phyloP scores from a whole-genome alignment of 1,140 invertebrate genomes.

The Ceratina calcarata region DNA sequence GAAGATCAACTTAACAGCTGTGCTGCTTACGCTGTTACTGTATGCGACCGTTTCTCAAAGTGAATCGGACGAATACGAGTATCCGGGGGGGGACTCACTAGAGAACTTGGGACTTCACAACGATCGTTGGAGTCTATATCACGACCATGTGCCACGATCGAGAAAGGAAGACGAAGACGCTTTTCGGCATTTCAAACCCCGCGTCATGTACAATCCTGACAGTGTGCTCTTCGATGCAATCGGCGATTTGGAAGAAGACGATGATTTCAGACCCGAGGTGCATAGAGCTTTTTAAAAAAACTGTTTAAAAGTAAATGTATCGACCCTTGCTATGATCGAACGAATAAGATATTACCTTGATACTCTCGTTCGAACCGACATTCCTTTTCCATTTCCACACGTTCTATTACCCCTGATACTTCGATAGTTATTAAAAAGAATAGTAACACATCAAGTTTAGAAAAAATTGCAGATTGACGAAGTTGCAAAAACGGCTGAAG shows the following conservation, averaged over 20 bases:
- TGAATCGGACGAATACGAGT: neutral
- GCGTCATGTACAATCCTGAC: neutral
- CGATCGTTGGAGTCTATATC: too few species aligned
- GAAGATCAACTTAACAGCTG: conserved; percentile 10
- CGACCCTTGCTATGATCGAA: too few species aligned
- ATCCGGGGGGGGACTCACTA: too few species aligned
- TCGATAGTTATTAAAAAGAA: neutral
- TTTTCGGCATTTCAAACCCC: neutral
- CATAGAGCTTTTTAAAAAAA: too few species aligned
- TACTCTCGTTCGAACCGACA: too few species aligned
- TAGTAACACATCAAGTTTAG: neutral
- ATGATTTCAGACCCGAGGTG: conserved; percentile 62
- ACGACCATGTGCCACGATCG: too few species aligned
- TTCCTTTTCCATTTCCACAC: too few species aligned
- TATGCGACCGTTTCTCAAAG: neutral
- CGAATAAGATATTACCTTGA: too few species aligned
- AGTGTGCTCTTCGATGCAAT: conserved; percentile 58
- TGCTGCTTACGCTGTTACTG: conserved; percentile 43
- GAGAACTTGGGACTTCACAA: too few species aligned
- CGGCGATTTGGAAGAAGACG: conserved; percentile 64
- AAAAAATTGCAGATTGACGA: conserved; percentile 65
- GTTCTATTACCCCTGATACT: neutral
- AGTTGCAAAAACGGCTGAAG: conserved; percentile 70
- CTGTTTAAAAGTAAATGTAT: too few species aligned
- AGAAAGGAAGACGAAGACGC: neutral